These are phyloP conservation scores for Anarhynchus alexandrinus DNA, from an alignment of 2,113 vertebrate genomes.

Conservation along the genomic window DNA sequence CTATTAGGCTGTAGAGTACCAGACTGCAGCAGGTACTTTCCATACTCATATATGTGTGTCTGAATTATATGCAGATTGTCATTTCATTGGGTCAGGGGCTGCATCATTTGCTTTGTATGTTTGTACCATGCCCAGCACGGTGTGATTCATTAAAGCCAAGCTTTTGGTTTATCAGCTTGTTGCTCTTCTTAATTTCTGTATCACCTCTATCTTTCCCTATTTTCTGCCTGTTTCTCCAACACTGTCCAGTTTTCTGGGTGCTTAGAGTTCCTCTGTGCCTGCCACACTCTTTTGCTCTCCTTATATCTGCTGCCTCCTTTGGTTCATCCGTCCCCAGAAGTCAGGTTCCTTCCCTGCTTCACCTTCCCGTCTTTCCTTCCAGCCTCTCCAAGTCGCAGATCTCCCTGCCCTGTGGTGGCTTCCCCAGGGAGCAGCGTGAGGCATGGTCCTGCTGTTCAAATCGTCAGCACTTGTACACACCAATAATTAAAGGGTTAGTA, in stretches of 20 bases:
- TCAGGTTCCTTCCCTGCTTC: background rate
- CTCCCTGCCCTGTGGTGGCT: background rate
- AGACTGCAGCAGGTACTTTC: background rate
- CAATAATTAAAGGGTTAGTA: background rate
- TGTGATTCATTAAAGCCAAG: background rate
- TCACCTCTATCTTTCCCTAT: background rate
- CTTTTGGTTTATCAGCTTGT: background rate
- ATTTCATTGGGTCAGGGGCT: background rate
- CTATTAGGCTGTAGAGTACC: background rate
- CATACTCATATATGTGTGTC: background rate
- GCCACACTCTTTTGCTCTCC: rapidly evolving
- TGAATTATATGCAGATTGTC: background rate
- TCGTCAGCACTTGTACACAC: background rate
- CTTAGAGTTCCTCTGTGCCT: background rate
- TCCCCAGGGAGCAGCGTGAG: background rate
- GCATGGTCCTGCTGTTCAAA: background rate
- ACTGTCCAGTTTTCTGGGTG: background rate
- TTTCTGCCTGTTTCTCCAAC: background rate
- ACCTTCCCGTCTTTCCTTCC: background rate
- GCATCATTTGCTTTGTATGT: background rate
- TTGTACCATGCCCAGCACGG: rapidly evolving
- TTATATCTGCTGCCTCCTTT: rapidly evolving
- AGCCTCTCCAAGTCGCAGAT: background rate
- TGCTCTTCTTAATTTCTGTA: background rate
- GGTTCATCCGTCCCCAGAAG: background rate